These are phyloP conservation scores for Pollenia angustigena DNA, from an alignment of 2,888 invertebrate species.

Conservation along the genomic window DNA sequence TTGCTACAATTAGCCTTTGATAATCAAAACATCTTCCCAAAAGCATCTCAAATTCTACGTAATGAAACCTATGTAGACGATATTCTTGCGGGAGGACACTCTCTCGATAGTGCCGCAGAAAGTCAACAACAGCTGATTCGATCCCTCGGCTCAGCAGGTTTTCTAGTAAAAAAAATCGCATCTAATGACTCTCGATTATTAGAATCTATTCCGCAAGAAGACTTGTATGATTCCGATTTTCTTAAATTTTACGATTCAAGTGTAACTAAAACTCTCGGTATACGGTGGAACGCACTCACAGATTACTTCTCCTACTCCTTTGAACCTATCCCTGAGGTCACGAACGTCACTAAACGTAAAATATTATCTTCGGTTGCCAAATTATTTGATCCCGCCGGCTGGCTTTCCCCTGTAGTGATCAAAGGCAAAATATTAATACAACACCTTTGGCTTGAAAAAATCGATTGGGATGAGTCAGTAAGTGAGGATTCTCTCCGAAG, in stretches of 20 bases:
- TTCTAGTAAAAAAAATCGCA: background rate
- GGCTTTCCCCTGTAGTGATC: background rate
- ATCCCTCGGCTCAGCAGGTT: background rate
- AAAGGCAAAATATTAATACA: background rate
- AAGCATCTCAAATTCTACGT: slow-evolving; percentile 15
- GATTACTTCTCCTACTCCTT: background rate
- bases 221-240: slow-evolving; percentile 16
- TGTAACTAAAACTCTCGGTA: slow-evolving; percentile 13
- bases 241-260: slow-evolving; percentile 4
- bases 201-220: background rate
- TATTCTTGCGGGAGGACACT: background rate
- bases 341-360: too few relatives aligned
- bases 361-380: too few relatives aligned
- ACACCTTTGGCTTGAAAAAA: background rate
- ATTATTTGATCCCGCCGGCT: background rate
- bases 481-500: background rate
- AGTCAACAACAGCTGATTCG: background rate
- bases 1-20: background rate
- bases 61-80: slow-evolving; percentile 12
- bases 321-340: background rate
- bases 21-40: slow-evolving; percentile 25
- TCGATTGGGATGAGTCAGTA: background rate
- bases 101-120: background rate
- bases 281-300: slow-evolving; percentile 15
- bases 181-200: slow-evolving; percentile 11